Percentiles rank a stretch among this genome's conserved stretches.
These are phyloP conservation scores for Philereme transversata DNA, from an alignment of 2,888 invertebrate genomes.

Conservation along the genomic window DNA sequence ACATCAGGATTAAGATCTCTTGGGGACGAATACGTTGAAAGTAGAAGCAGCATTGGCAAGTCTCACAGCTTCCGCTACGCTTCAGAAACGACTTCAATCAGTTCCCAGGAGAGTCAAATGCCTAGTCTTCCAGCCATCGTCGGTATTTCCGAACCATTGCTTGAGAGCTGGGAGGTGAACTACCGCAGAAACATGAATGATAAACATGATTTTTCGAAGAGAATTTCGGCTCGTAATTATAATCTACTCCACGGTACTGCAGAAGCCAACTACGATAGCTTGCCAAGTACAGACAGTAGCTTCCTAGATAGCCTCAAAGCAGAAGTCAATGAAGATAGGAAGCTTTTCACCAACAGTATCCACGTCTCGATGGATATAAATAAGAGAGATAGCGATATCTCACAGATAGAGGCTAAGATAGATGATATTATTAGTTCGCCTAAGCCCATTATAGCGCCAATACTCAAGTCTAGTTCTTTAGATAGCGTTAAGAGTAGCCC, in stretches of 20 bases:
- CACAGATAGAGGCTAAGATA: constrained; percentile 82
- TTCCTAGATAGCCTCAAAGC: constrained; percentile 77
- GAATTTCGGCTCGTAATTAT: constrained; percentile 74
- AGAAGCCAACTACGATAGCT: constrained; percentile 73
- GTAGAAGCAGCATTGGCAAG: constrained; percentile 86
- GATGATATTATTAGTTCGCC: constrained; percentile 82
- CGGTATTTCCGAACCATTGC: constrained; percentile 77
- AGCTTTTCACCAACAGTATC: constrained; percentile 72
- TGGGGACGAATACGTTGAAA: constrained; percentile 74
- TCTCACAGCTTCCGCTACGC: constrained; percentile 88
- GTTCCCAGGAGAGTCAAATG: constrained; percentile 79
- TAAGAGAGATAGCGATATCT: constrained; percentile 78
- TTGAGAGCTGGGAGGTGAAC: constrained; percentile 81
- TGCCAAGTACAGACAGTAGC: constrained; percentile 78
- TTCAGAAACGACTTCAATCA: constrained; percentile 77
- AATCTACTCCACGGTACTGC: constrained; percentile 60
- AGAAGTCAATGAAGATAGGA: constrained; percentile 67
- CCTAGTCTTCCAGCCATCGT: constrained; percentile 80
- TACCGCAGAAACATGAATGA: constrained; percentile 75
- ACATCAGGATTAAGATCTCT: constrained; percentile 68
- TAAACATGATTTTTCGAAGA: constrained; percentile 68
- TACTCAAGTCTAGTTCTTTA: constrained; percentile 82
- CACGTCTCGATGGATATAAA: constrained; percentile 66
- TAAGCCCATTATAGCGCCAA: constrained; percentile 77
- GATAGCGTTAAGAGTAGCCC: constrained; percentile 85